phyloP scores from a whole-genome alignment of 2,888 invertebrate genomes.

The Clistopyga incitator region DNA sequence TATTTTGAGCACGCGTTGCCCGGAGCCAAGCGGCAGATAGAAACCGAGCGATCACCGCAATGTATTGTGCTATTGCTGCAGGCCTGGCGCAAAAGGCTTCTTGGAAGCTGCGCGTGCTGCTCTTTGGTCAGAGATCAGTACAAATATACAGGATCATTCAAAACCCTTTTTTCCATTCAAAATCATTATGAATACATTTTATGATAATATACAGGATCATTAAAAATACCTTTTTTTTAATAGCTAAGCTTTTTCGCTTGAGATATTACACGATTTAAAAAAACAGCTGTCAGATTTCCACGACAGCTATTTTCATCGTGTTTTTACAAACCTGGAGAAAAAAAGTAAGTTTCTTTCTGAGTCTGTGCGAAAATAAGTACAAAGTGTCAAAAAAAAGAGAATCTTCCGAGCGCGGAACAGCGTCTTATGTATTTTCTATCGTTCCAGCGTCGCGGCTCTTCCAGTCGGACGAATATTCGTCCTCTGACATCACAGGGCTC shows the following conservation, averaged over 20 bases:
- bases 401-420: too few species aligned
- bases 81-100: slow-evolving; percentile 38
- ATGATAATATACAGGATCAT: slow-evolving; percentile 9
- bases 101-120: slow-evolving; percentile 40
- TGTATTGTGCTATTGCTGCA: slow-evolving; percentile 19
- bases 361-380: too few species aligned
- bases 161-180: not conserved
- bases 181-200: too few species aligned
- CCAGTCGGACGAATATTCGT: slow-evolving; percentile 55
- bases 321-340: too few species aligned
- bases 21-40: slow-evolving; percentile 23
- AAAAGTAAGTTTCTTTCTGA: too few species aligned
- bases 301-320: too few species aligned
- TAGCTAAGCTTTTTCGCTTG: too few species aligned
- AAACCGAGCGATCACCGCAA: slow-evolving; percentile 41
- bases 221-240: too few species aligned
- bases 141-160: slow-evolving; percentile 8
- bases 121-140: slow-evolving; percentile 30
- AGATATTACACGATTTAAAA: too few species aligned
- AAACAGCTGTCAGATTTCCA: too few species aligned
- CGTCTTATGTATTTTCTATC: not conserved
- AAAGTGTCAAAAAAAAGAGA: too few species aligned
- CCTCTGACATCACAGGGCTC: slow-evolving; percentile 57
- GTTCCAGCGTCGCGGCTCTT: slow-evolving; percentile 38
- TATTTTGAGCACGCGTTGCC: slow-evolving; percentile 8